Evolutionary conservation across 64 coral and sea anemone genomes (phyloP).

Genomic region (Orbicella faveolata): DNA sequence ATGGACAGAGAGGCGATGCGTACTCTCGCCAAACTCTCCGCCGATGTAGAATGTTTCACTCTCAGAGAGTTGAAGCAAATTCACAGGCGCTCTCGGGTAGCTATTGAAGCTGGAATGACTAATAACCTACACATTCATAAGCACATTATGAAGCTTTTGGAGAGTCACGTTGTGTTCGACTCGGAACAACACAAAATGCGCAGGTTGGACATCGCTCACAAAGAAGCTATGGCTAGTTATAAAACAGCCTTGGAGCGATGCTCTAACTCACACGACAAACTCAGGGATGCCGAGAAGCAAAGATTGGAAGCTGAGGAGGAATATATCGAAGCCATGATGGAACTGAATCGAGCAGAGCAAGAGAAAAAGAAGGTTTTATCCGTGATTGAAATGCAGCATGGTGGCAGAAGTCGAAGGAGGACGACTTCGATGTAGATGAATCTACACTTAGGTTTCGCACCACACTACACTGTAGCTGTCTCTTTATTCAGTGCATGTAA

Average conservation of each 20-base stretch:
- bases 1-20: constrained; percentile 65
- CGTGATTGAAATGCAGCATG: constrained; percentile 4
- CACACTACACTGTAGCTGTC: neutral
- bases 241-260: constrained; percentile 51
- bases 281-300: constrained; percentile 54
- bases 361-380: constrained; percentile 33
- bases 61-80: constrained; percentile 69
- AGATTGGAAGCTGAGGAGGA: constrained; percentile 62
- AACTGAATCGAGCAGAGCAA: constrained; percentile 12
- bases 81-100: constrained; percentile 73
- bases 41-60: constrained; percentile 71
- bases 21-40: constrained; percentile 48
- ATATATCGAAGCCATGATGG: constrained; percentile 32
- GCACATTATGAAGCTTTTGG: constrained; percentile 67
- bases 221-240: constrained; percentile 42
- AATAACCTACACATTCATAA: constrained; percentile 84
- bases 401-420: constrained; percentile 3
- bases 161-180: constrained; percentile 51
- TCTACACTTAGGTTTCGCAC: neutral
- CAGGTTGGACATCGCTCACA: constrained; percentile 35
- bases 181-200: constrained; percentile 8
- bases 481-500: neutral
- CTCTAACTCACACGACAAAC: constrained; percentile 38
- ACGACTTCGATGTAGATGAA: constrained; percentile 34
- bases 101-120: constrained; percentile 78